phyloP scores from a whole-genome alignment of 1,140 invertebrate species.

The Plectrocnemia conspersa region DNA sequence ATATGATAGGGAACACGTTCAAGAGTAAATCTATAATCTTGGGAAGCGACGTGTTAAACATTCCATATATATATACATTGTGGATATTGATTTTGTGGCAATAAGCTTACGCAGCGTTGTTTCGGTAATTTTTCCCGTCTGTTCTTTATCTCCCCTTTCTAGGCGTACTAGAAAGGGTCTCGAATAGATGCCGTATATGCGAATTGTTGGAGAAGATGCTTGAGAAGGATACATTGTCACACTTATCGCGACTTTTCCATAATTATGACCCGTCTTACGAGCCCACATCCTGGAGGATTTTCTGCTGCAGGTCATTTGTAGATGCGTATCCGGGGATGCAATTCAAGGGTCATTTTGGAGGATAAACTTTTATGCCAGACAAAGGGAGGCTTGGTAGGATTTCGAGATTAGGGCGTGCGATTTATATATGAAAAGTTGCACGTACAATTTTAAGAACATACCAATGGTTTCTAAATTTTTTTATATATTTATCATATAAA shows the following conservation, averaged over 20 bases:
- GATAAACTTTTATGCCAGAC: neutral
- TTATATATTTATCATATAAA: too few species aligned
- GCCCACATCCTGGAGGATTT: slow-evolving; percentile 17
- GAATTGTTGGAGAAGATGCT: slow-evolving; percentile 17
- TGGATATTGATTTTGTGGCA: neutral
- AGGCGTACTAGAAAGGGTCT: neutral
- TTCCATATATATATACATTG: too few species aligned
- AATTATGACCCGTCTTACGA: slow-evolving; percentile 29
- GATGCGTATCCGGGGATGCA: slow-evolving; percentile 18
- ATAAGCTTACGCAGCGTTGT: neutral
- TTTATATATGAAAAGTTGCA: too few species aligned
- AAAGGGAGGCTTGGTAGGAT: too few species aligned
- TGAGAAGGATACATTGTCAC: slow-evolving; percentile 29
- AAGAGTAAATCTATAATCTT: too few species aligned
- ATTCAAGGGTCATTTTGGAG: neutral
- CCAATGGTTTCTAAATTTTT: too few species aligned
- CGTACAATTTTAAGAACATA: too few species aligned
- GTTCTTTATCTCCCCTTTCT: neutral
- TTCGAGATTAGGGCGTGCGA: too few species aligned
- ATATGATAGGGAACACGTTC: too few species aligned
- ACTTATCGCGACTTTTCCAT: slow-evolving; percentile 27
- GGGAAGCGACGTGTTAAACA: too few species aligned
- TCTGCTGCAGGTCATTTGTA: slow-evolving; percentile 25
- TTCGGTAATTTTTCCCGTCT: neutral
- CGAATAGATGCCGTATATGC: too few species aligned